Evolutionary conservation across 2,113 vertebrate species (phyloP).

Genomic region (Euleptes europaea): DNA sequence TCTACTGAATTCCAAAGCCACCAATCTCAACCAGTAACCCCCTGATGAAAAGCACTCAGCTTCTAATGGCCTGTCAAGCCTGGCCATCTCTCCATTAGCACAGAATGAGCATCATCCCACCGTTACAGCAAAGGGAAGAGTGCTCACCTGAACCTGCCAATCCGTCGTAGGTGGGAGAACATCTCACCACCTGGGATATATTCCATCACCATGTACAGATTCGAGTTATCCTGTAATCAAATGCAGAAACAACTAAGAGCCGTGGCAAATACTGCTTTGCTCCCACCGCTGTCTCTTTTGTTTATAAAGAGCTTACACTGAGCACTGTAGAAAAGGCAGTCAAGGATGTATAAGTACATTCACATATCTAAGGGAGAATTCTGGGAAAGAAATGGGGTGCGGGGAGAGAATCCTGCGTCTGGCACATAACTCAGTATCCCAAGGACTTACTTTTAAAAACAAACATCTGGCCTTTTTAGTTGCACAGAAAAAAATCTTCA

Average conservation of each 20-base stretch:
- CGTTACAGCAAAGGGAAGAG: background rate
- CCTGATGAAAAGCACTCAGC: background rate
- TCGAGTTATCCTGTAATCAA: constrained; percentile 84
- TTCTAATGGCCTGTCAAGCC: background rate
- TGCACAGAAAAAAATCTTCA: background rate
- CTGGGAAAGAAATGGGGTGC: background rate
- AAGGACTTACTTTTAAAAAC: background rate
- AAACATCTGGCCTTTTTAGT: background rate
- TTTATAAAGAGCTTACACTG: background rate
- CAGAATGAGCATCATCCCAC: background rate
- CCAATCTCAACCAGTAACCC: background rate
- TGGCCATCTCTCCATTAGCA: background rate
- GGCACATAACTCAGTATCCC: background rate
- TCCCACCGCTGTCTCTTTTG: background rate
- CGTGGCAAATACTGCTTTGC: background rate
- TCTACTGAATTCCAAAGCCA: background rate
- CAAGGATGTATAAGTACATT: background rate
- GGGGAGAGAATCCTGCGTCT: background rate
- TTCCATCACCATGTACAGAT: constrained; percentile 96
- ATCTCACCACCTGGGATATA: constrained; percentile 92
- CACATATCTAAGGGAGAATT: background rate
- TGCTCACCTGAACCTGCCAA: constrained; percentile 87
- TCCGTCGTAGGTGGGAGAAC: constrained; percentile 92
- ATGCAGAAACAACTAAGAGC: background rate
- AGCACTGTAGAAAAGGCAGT: background rate